Percentiles rank a stretch among this genome's conserved stretches.
Conservation (phyloP, 2,797 vertebrate genomes). For the Coracias cyanogaster region DNA sequence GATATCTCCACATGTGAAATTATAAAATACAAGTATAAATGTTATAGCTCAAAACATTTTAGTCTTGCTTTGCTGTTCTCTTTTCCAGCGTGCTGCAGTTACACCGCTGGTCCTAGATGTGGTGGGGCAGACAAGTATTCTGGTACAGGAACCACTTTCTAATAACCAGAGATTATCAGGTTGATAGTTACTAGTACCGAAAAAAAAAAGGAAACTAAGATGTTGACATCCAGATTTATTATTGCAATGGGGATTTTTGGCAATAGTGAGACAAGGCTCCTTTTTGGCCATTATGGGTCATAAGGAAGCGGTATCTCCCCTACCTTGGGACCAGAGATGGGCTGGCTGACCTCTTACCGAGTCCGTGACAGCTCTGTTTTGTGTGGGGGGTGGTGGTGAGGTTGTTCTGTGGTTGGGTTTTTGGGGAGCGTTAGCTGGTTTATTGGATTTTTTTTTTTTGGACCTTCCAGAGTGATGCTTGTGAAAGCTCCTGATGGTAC, state of each 20-base stretch:
- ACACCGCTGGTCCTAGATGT: background rate
- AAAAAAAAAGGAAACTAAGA: background rate
- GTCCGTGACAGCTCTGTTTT: background rate
- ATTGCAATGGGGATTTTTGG: background rate
- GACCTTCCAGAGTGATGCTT: fast-evolving
- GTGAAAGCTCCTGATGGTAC: background rate
- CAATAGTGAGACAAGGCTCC: background rate
- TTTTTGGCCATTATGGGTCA: background rate
- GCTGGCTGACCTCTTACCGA: background rate
- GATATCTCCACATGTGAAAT: conserved; percentile 23
- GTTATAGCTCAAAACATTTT: background rate
- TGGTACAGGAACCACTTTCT: background rate
- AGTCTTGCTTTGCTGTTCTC: background rate
- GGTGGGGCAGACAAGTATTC: background rate
- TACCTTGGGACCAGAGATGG: background rate
- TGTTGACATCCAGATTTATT: background rate
- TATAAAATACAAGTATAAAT: background rate
- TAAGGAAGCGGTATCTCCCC: background rate
- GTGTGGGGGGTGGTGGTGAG: background rate
- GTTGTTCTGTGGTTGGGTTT: background rate
- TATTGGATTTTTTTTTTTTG: background rate
- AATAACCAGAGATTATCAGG: background rate
- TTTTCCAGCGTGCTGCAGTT: background rate
- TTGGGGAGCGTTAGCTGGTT: background rate
- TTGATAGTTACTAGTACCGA: background rate